Evolutionary conservation across 2,797 vertebrate species (phyloP).

Genomic region (Ctenochaetus hawaiiensis): DNA sequence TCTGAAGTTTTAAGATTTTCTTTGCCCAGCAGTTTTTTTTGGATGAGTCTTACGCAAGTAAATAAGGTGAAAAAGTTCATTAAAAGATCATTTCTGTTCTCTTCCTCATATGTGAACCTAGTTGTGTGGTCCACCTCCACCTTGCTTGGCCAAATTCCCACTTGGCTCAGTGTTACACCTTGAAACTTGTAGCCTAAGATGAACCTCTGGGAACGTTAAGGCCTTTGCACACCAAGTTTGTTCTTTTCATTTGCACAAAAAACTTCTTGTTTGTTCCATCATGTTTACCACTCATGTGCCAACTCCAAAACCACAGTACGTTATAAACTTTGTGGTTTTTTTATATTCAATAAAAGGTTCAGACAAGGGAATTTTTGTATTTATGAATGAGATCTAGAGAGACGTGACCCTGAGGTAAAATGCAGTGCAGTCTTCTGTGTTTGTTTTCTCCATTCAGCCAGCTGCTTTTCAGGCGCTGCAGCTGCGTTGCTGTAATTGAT

Average conservation of each 20-base stretch:
- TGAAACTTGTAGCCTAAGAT: not conserved
- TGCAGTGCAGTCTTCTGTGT: not conserved
- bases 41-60: not conserved
- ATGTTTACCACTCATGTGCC: too few relatives aligned
- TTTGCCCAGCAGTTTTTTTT: not conserved
- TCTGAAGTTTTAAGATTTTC: not conserved
- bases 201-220: not conserved
- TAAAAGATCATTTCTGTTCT: not conserved
- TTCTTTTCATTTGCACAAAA: not conserved
- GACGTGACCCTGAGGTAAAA: not conserved
- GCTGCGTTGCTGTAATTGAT: constrained; percentile 9
- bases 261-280: constrained; percentile 4
- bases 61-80: not conserved
- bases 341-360: constrained; percentile 4
- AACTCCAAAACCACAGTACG: not conserved
- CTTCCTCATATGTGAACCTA: not conserved
- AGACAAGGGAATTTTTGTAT: not conserved
- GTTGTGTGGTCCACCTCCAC: not conserved
- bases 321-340: not conserved
- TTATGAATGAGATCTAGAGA: constrained; percentile 2
- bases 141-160: not conserved
- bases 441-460: not conserved
- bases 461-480: constrained; percentile 33
- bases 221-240: not conserved
- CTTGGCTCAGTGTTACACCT: too few relatives aligned